phyloP scores from a whole-genome alignment of 2,113 vertebrate genomes.

The Cyanistes caeruleus region DNA sequence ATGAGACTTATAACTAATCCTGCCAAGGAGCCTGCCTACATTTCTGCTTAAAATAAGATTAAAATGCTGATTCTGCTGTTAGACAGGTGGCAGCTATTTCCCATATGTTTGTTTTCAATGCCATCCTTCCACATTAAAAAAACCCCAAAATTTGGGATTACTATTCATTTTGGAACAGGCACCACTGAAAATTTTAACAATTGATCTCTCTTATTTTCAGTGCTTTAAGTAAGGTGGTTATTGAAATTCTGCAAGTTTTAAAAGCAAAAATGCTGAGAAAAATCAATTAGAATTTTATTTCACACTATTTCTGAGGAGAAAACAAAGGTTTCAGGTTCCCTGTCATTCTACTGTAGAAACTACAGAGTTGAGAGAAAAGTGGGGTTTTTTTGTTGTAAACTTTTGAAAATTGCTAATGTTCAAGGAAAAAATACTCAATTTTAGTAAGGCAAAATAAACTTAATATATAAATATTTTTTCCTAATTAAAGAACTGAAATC shows the following conservation, averaged over 20 bases:
- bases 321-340: background rate
- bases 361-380: background rate
- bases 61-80: background rate
- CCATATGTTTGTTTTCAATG: background rate
- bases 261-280: background rate
- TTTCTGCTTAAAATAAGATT: background rate
- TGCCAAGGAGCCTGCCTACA: background rate
- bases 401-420: background rate
- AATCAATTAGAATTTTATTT: background rate
- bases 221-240: conserved; percentile 40
- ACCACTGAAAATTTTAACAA: background rate
- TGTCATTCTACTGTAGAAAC: background rate
- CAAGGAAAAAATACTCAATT: background rate
- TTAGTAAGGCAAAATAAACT: background rate
- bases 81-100: background rate
- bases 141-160: background rate
- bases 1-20: background rate
- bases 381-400: background rate
- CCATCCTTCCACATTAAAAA: background rate
- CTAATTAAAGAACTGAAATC: background rate
- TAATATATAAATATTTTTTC: background rate
- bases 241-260: conserved; percentile 36
- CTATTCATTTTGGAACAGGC: conserved; percentile 43
- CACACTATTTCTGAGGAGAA: conserved; percentile 19
- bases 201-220: conserved; percentile 1